A percentile compares a stretch with the other conserved stretches of the same genome.
phyloP scores from a whole-genome alignment of 1,140 invertebrate genomes.

The Polypedilum pembai region DNA sequence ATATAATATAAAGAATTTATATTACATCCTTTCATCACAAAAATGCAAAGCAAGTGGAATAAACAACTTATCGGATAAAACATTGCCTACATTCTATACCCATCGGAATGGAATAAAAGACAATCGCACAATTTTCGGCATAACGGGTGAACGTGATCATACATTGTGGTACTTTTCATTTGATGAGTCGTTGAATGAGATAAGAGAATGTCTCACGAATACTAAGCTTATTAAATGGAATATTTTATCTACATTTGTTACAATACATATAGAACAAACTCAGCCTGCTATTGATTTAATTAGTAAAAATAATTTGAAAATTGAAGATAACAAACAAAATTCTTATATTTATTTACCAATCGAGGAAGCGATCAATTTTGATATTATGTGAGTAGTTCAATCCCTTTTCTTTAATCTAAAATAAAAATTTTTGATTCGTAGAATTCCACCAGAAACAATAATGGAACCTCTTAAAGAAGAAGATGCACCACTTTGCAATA shows the following conservation, averaged over 20 bases:
- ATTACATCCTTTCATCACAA: background rate
- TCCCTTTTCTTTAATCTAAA: background rate
- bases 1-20: background rate
- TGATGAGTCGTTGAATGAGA: background rate
- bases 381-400: background rate
- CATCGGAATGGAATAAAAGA: background rate
- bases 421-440: background rate
- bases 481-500: background rate
- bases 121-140: background rate
- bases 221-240: background rate
- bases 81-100: background rate
- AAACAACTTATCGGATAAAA: background rate
- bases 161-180: background rate
- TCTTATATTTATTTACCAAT: background rate
- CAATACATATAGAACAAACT: background rate
- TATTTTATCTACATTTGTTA: background rate
- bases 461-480: background rate
- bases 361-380: background rate
- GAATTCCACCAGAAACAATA: background rate
- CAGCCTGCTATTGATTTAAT: background rate
- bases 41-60: background rate
- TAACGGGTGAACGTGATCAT: background rate
- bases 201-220: background rate
- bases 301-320: background rate
- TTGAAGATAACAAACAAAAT: background rate